phyloP scores from a whole-genome alignment of 2,797 vertebrate species.

The Psittacula echo region DNA sequence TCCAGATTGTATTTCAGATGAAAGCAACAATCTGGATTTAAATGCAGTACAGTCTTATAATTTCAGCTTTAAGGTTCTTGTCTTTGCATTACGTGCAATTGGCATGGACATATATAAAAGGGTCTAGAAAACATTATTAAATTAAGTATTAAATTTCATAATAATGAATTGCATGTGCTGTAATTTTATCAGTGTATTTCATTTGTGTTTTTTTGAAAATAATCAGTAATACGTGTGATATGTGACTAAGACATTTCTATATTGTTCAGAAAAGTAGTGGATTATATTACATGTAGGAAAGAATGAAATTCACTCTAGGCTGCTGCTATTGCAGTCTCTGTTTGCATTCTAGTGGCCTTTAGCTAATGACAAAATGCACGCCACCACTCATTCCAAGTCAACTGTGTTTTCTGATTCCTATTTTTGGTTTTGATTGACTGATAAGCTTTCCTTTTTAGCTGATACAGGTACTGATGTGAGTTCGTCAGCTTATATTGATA shows the following conservation, averaged over 20 bases:
- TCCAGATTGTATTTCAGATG: constrained; percentile 26
- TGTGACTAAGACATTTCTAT: background rate
- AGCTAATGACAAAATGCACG: background rate
- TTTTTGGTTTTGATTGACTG: background rate
- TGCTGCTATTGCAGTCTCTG: background rate
- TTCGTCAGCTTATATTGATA: background rate
- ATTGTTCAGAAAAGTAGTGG: background rate
- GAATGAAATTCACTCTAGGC: background rate
- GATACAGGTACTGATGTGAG: background rate
- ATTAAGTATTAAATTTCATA: background rate
- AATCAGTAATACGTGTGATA: background rate
- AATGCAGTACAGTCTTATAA: background rate
- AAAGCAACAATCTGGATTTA: constrained; percentile 42
- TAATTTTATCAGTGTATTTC: background rate
- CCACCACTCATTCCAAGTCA: background rate
- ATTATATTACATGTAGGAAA: background rate
- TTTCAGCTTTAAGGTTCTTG: constrained; percentile 31
- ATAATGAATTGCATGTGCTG: background rate
- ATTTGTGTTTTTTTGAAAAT: background rate
- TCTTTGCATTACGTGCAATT: background rate
- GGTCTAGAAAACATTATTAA: background rate
- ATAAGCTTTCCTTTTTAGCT: background rate
- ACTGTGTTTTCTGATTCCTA: background rate
- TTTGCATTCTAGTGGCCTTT: background rate
- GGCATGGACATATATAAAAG: background rate